Evolutionary conservation across 35 echinoderm and acorn worm genomes (phyloP).

Genomic region (Stichopus chloronotus): DNA sequence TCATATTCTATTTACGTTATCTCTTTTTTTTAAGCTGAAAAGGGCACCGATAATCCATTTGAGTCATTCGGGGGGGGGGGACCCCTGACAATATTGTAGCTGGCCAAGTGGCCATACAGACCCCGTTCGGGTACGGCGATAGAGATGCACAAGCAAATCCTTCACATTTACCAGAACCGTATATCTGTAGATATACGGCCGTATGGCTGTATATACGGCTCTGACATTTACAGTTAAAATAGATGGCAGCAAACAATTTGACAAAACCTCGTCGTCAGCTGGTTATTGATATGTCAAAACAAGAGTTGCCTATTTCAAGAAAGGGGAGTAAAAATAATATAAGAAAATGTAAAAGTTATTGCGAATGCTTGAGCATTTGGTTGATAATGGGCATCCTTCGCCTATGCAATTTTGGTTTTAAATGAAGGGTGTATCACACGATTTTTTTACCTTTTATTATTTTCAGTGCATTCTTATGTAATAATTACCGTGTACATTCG

Average conservation of each 20-base stretch:
- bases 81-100: too few species aligned
- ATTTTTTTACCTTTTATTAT: neutral
- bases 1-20: too few species aligned
- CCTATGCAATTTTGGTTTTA: neutral
- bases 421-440: too few species aligned
- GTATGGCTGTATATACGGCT: too few species aligned
- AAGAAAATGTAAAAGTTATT: neutral
- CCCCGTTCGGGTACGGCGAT: too few species aligned
- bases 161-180: too few species aligned
- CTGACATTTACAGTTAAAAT: neutral
- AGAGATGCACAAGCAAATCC: too few species aligned
- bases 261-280: slow-evolving; percentile 50
- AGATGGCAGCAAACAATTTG: slow-evolving; percentile 18
- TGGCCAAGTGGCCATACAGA: too few species aligned
- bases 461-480: neutral
- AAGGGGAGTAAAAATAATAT: neutral
- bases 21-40: too few species aligned
- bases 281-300: slow-evolving; percentile 9
- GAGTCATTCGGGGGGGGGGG: too few species aligned
- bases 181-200: too few species aligned
- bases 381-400: neutral
- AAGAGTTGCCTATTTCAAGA: neutral
- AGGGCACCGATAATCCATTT: too few species aligned
- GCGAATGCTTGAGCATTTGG: neutral
- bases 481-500: neutral